Evolutionary conservation across 2,888 invertebrate genomes (phyloP).

Genomic region (Psylliodes chrysocephalus): DNA sequence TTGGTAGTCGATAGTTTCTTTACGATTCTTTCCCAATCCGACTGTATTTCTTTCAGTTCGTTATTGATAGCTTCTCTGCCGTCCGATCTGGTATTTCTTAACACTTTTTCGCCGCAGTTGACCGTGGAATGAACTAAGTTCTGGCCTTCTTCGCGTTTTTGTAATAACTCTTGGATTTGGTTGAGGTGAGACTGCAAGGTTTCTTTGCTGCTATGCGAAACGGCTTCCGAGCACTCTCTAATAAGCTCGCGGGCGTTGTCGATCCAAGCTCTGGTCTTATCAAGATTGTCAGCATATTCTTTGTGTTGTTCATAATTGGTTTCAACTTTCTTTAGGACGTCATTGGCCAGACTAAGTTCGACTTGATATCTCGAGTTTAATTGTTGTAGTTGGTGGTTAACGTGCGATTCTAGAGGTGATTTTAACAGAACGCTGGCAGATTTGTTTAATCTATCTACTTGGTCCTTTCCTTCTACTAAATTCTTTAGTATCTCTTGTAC

Average conservation of each 20-base stretch:
- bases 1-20: constrained; percentile 93
- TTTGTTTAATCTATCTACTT: constrained; percentile 85
- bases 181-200: constrained; percentile 82
- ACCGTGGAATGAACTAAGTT: constrained; percentile 87
- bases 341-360: constrained; percentile 86
- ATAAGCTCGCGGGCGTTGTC: constrained; percentile 86
- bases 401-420: constrained; percentile 87
- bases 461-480: constrained; percentile 80
- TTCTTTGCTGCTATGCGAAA: constrained; percentile 82
- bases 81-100: constrained; percentile 87
- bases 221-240: constrained; percentile 81
- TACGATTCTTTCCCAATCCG: constrained; percentile 90
- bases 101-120: constrained; percentile 89
- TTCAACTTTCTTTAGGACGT: constrained; percentile 90
- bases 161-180: constrained; percentile 82
- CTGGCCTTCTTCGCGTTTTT: constrained; percentile 87
- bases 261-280: constrained; percentile 85
- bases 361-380: constrained; percentile 91
- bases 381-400: constrained; percentile 86
- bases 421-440: constrained; percentile 80
- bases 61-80: constrained; percentile 88
- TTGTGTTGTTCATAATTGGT: constrained; percentile 88
- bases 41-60: constrained; percentile 89
- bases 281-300: constrained; percentile 80
- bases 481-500: constrained; percentile 81